Conservation (phyloP, 2,797 vertebrate genomes). For the Coranthus polyacanthus region DNA sequence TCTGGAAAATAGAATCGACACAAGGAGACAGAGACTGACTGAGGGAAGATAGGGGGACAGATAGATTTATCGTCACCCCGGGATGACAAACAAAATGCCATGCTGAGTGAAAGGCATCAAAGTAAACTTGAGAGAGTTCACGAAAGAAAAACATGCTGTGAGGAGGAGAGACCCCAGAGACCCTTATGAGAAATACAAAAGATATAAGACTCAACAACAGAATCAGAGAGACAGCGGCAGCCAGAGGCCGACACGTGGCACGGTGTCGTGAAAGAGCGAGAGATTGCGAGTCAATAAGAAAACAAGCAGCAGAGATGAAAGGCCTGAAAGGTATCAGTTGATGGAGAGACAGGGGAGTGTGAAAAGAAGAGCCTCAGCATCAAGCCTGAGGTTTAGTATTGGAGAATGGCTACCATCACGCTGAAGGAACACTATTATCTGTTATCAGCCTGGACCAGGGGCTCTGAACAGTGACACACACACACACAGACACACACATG, state of each 20-base stretch:
- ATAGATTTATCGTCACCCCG: slow-evolving; percentile 25
- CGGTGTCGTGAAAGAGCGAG: slow-evolving; percentile 25
- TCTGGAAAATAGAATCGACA: slow-evolving; percentile 78
- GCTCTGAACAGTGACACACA: slow-evolving; percentile 21
- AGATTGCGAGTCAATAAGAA: slow-evolving; percentile 57
- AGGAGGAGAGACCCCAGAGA: slow-evolving; percentile 36
- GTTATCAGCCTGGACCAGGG: slow-evolving; percentile 66
- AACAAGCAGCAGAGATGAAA: slow-evolving; percentile 56
- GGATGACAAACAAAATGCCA: slow-evolving; percentile 51
- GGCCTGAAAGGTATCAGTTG: slow-evolving; percentile 51
- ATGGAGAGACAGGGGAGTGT: slow-evolving; percentile 42
- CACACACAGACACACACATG: slow-evolving; percentile 5
- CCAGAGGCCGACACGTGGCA: slow-evolving; percentile 19
- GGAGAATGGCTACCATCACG: slow-evolving; percentile 43
- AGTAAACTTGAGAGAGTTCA: slow-evolving; percentile 7
- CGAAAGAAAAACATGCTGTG: slow-evolving; percentile 4
- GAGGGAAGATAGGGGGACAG: slow-evolving; percentile 16
- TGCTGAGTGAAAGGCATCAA: slow-evolving; percentile 32
- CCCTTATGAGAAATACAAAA: slow-evolving; percentile 35
- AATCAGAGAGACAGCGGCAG: slow-evolving; percentile 32
- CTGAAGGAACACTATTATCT: slow-evolving; percentile 61
- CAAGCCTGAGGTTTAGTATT: slow-evolving; percentile 31
- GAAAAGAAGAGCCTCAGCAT: slow-evolving; percentile 32
- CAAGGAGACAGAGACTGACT: slow-evolving; percentile 14
- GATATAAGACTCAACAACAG: slow-evolving; percentile 16